A percentile compares a stretch with the other conserved stretches of the same genome.
Evolutionary conservation across 2,113 vertebrate species (phyloP).

Genomic region (Nettapus auritus): DNA sequence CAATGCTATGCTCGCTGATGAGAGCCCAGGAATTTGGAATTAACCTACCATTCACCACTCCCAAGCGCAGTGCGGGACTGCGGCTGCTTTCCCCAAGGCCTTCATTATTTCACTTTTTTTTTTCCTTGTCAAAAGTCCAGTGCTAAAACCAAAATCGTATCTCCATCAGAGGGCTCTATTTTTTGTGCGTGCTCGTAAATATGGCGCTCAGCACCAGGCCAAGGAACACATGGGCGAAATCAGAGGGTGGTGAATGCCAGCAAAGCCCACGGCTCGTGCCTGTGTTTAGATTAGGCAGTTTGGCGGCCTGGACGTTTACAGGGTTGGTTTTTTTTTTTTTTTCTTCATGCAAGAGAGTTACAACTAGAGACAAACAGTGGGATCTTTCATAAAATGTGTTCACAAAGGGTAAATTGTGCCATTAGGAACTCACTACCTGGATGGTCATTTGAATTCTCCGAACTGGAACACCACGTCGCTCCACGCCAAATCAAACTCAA

Average conservation of each 20-base stretch:
- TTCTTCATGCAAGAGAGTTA: not conserved
- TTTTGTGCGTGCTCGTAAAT: not conserved
- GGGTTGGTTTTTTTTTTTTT: not conserved
- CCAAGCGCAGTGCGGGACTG: accelerated
- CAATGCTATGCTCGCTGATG: accelerated
- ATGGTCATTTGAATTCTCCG: constrained; percentile 25
- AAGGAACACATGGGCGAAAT: constrained; percentile 30
- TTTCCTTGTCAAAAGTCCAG: not conserved
- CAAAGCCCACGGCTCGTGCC: constrained; percentile 54
- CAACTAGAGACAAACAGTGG: constrained; percentile 55
- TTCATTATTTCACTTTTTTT: not conserved
- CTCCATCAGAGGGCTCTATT: not conserved
- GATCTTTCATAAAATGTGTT: constrained; percentile 52
- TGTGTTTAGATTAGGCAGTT: constrained; percentile 45
- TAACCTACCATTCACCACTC: not conserved
- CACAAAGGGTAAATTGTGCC: constrained; percentile 75
- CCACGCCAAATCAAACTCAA: not conserved
- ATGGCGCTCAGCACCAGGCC: not conserved
- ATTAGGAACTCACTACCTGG: constrained; percentile 47
- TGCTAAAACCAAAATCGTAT: not conserved
- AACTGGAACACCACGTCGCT: not conserved
- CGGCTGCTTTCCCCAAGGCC: not conserved
- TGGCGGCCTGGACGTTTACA: constrained; percentile 45
- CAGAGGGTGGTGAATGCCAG: not conserved
- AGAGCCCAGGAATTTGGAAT: not conserved